Conservation (phyloP, 2,888 invertebrate species). For the Marasmarcha lunaedactyla region DNA sequence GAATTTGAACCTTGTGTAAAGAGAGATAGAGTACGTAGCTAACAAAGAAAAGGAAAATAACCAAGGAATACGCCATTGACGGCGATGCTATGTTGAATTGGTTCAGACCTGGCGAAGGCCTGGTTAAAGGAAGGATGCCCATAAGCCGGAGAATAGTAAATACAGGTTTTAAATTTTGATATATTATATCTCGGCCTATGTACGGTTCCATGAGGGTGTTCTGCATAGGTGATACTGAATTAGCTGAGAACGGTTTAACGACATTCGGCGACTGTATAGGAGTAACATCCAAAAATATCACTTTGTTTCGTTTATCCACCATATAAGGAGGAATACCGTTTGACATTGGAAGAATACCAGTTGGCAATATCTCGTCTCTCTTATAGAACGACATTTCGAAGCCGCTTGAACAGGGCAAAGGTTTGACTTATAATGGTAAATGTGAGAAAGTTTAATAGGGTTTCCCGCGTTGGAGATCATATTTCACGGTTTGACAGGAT, state of each 20-base stretch:
- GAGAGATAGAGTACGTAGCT: conserved; percentile 73
- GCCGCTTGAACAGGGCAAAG: neutral
- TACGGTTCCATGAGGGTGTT: conserved; percentile 38
- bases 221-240: conserved; percentile 38
- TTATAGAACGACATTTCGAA: conserved; percentile 39
- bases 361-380: conserved; percentile 32
- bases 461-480: conserved; percentile 19
- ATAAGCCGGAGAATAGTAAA: conserved; percentile 55
- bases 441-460: neutral
- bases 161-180: conserved; percentile 59
- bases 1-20: conserved; percentile 72
- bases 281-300: conserved; percentile 49
- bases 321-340: conserved; percentile 43
- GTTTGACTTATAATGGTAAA: neutral
- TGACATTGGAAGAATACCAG: conserved; percentile 27
- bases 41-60: conserved; percentile 56
- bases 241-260: conserved; percentile 28
- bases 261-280: conserved; percentile 38
- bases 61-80: conserved; percentile 70
- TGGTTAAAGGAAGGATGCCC: conserved; percentile 74
- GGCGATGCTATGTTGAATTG: conserved; percentile 59
- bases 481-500: conserved; percentile 52
- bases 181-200: conserved; percentile 48
- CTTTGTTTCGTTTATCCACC: conserved; percentile 35
- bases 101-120: conserved; percentile 54